Evolutionary conservation across 2,113 vertebrate genomes (phyloP).

Genomic region (Elgaria multicarinata): DNA sequence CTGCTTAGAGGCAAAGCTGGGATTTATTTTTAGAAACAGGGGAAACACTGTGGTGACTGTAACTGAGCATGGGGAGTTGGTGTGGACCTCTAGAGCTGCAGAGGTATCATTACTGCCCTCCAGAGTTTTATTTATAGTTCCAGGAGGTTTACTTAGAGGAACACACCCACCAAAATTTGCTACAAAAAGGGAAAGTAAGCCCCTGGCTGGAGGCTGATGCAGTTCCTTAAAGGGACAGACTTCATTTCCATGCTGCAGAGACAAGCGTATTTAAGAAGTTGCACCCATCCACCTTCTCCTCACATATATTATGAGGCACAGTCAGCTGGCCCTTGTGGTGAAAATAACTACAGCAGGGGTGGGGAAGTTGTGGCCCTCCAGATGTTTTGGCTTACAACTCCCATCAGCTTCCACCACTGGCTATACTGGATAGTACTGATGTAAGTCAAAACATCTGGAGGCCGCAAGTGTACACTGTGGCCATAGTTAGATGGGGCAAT

Average conservation of each 20-base stretch:
- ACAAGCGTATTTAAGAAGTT: neutral
- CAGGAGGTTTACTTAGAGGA: slow-evolving; percentile 34
- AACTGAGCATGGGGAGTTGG: neutral
- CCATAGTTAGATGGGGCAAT: too few species aligned
- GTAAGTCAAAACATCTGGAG: too few species aligned
- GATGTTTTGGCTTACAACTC: too few species aligned
- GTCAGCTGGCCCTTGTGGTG: too few species aligned
- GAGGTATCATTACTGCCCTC: slow-evolving; percentile 23
- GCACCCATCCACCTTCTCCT: neutral
- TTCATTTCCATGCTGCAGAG: slow-evolving; percentile 7
- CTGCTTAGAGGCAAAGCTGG: neutral
- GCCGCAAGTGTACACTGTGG: too few species aligned
- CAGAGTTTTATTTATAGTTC: slow-evolving; percentile 30
- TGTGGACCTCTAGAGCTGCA: neutral
- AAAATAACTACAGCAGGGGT: too few species aligned
- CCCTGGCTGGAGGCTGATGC: slow-evolving; percentile 10
- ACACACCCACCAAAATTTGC: slow-evolving; percentile 44
- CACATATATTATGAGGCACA: too few species aligned
- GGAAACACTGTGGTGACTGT: neutral
- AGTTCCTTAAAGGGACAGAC: slow-evolving; percentile 40
- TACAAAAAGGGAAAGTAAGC: slow-evolving; percentile 48
- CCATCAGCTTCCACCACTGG: too few species aligned
- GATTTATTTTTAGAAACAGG: slow-evolving; percentile 13
- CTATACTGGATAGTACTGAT: too few species aligned
- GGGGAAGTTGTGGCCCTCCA: too few species aligned